Percentiles rank a stretch among this genome's conserved stretches.
phyloP scores from a whole-genome alignment of 2,888 invertebrate species.

The Hetaerina titia region DNA sequence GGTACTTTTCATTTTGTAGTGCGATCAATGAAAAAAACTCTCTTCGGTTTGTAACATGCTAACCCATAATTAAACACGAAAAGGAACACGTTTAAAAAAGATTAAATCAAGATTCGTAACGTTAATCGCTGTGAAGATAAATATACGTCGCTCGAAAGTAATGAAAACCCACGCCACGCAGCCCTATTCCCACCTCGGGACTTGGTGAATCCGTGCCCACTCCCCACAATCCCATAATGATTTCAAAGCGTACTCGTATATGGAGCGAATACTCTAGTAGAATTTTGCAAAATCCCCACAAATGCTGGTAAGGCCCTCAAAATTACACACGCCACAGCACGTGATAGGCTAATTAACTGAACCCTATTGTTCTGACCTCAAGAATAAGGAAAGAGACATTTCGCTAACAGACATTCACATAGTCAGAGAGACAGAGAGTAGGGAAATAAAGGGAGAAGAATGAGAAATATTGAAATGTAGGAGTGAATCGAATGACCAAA shows the following conservation, averaged over 20 bases:
- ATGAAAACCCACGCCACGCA: not conserved
- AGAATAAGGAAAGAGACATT: not conserved
- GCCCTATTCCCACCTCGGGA: not conserved
- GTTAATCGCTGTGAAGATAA: not conserved
- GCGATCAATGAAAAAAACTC: not conserved
- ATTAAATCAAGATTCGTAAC: not conserved
- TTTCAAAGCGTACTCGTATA: not conserved
- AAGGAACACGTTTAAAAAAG: not conserved
- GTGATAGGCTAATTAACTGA: not conserved
- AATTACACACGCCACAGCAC: not conserved
- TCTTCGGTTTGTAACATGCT: conserved; percentile 18
- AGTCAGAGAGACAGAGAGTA: no score
- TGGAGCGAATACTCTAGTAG: not conserved
- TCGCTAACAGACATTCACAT: no score
- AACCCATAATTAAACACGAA: conserved; percentile 21
- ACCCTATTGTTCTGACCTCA: not conserved
- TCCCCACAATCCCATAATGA: not conserved
- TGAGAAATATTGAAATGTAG: no score
- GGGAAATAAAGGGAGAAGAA: no score
- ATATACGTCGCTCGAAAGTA: not conserved
- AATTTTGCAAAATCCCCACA: not conserved
- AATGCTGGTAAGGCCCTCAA: not conserved
- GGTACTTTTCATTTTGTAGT: no score
- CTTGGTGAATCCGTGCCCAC: not conserved
- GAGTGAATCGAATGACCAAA: no score